A percentile compares a stretch with the other conserved stretches of the same genome.
phyloP scores from a whole-genome alignment of 2,797 vertebrate genomes.

The Chaenodraco wilsoni region DNA sequence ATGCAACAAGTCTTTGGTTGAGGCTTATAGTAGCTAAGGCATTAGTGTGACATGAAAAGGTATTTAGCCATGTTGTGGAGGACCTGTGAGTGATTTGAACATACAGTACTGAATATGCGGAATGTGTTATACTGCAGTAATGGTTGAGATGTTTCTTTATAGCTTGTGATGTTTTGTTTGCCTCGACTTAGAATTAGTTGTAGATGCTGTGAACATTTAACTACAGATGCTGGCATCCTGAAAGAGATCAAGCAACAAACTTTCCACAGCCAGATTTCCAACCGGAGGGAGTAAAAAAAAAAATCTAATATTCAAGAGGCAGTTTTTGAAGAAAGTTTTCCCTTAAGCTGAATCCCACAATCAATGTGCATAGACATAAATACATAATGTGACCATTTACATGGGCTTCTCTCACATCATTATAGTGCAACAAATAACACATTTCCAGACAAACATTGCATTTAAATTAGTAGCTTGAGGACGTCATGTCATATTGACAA shows the following conservation, averaged over 20 bases:
- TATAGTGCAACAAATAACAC: background rate
- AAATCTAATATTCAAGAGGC: background rate
- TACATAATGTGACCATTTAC: constrained; percentile 5
- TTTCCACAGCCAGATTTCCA: background rate
- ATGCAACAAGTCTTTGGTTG: background rate
- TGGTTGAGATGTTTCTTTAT: background rate
- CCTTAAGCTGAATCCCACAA: constrained; percentile 11
- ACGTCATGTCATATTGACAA: constrained; percentile 18
- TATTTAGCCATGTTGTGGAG: background rate
- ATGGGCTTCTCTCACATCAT: background rate
- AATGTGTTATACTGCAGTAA: background rate
- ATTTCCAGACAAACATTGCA: background rate
- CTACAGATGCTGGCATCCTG: background rate
- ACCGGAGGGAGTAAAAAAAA: background rate
- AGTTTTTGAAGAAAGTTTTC: background rate
- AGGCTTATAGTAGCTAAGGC: background rate
- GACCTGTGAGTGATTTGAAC: background rate
- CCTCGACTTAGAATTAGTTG: background rate
- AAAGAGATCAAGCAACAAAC: background rate
- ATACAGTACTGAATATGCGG: background rate
- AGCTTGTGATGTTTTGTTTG: background rate
- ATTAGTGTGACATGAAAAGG: background rate
- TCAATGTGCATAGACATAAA: constrained; percentile 1
- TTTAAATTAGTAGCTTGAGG: constrained; percentile 10
- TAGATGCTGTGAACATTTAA: constrained; percentile 1